Conservation (phyloP, 2,797 vertebrate species). For the Cynopterus sphinx region DNA sequence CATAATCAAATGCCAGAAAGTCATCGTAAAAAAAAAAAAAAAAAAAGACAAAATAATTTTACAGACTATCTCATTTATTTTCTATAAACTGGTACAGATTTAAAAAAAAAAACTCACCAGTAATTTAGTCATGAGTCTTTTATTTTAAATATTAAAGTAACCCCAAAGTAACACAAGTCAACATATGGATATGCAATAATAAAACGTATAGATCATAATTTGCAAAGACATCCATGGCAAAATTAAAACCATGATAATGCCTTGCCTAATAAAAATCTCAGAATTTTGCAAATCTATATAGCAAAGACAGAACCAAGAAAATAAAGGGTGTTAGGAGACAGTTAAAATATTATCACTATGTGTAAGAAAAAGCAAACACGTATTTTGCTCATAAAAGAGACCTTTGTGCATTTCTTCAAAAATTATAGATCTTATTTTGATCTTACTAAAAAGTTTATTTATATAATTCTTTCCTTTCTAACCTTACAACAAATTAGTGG, state of each 20-base stretch:
- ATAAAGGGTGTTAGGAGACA: background rate
- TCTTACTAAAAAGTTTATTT: background rate
- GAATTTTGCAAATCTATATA: background rate
- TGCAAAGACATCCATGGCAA: background rate
- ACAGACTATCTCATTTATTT: slow-evolving; percentile 7
- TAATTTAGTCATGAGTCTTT: background rate
- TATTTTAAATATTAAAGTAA: slow-evolving; percentile 3
- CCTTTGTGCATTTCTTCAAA: background rate
- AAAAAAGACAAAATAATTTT: slow-evolving; percentile 8
- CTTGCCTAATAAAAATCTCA: background rate
- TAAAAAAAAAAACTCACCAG: background rate
- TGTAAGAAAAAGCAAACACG: background rate
- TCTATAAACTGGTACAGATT: background rate
- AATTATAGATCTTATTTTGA: background rate
- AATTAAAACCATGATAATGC: background rate
- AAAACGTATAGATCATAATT: background rate
- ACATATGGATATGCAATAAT: background rate
- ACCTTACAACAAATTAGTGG: background rate
- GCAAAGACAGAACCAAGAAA: slow-evolving; percentile 26
- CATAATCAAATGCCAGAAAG: background rate
- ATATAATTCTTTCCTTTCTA: background rate
- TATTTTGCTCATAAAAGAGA: slow-evolving; percentile 24
- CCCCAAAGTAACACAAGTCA: slow-evolving; percentile 24
- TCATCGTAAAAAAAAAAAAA: background rate
- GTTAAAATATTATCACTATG: background rate